Conservation (phyloP, 2,113 vertebrate genomes). For the Percopsis transmontana region DNA sequence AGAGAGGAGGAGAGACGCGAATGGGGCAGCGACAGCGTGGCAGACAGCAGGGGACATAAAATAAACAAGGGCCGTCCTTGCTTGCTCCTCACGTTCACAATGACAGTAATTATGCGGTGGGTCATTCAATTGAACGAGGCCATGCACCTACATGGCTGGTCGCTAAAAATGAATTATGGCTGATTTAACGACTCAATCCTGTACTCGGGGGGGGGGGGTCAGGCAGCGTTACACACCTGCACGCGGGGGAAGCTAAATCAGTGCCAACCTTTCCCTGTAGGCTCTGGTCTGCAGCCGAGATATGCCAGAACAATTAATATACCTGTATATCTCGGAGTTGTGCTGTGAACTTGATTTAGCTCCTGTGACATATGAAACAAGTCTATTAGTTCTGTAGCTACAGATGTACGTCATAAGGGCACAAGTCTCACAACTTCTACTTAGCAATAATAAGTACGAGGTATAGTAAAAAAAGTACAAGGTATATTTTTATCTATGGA, state of each 20-base stretch:
- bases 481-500: no score
- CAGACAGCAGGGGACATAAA: constrained; percentile 4
- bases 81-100: constrained; percentile 42
- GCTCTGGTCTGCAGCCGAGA: constrained; percentile 12
- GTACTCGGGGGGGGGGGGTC: constrained; percentile 37
- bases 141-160: constrained; percentile 49
- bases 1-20: not conserved
- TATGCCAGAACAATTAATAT: not conserved
- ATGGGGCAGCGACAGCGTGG: not conserved
- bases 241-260: constrained; percentile 12
- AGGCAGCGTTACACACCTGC: constrained; percentile 10
- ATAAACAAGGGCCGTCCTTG: constrained; percentile 11
- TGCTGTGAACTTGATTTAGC: not conserved
- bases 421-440: no score
- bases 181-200: constrained; percentile 69
- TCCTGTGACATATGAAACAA: no score
- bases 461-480: no score
- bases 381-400: no score
- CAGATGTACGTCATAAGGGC: no score
- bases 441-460: no score
- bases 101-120: constrained; percentile 70
- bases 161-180: constrained; percentile 31
- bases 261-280: constrained; percentile 21
- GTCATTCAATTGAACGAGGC: constrained; percentile 67
- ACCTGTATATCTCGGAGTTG: not conserved